These are phyloP conservation scores for Periophthalmodon schlosseri DNA, from an alignment of 2,113 vertebrate genomes.

Conservation along the genomic window DNA sequence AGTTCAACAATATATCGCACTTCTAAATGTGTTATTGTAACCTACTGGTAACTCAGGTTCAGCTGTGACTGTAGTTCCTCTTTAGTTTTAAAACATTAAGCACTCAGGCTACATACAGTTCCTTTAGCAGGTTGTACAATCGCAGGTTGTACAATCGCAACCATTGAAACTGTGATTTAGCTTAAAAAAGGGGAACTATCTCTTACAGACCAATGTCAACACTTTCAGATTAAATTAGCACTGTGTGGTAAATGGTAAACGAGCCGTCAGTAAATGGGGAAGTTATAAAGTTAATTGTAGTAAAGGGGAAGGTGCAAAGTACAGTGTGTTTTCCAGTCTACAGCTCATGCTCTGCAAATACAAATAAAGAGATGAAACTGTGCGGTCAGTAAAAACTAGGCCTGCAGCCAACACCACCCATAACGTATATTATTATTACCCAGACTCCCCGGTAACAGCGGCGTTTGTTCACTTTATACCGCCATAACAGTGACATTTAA, in stretches of 20 bases:
- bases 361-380: conserved; percentile 18
- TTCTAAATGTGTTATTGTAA: too few species aligned
- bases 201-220: background rate
- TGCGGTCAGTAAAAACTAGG: conserved; percentile 10
- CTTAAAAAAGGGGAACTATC: background rate
- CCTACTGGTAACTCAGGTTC: too few species aligned
- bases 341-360: conserved; percentile 10
- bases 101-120: too few species aligned
- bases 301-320: conserved; percentile 26
- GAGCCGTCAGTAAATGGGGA: background rate
- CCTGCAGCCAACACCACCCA: background rate
- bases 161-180: background rate
- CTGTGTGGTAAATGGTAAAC: background rate
- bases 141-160: background rate
- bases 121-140: too few species aligned
- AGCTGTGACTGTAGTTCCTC: too few species aligned
- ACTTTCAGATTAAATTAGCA: background rate
- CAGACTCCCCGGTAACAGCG: background rate
- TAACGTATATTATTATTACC: conserved; percentile 4
- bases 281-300: conserved; percentile 22
- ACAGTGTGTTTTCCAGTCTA: conserved; percentile 17
- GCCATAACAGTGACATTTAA: background rate
- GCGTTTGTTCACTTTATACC: background rate
- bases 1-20: too few species aligned
- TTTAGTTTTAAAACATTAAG: too few species aligned